Conservation (phyloP, 2,888 invertebrate genomes). For the Ceraclea dissimilis region DNA sequence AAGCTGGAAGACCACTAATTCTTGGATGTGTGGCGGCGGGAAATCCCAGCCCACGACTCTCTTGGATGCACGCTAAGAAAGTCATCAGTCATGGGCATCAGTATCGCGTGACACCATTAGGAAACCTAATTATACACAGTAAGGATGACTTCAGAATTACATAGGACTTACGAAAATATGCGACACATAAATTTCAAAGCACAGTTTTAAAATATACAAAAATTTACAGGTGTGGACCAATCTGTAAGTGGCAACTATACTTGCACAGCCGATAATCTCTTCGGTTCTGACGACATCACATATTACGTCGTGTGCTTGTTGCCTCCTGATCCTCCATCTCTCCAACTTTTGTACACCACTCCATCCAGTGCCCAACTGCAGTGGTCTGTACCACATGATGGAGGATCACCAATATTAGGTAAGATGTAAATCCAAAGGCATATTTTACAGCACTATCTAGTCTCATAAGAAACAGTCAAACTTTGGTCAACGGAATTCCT, state of each 20-base stretch:
- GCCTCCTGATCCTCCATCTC: conserved; percentile 60
- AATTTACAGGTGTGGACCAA: conserved; percentile 57
- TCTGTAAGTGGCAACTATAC: conserved; percentile 73
- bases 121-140: conserved; percentile 67
- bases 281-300: conserved; percentile 75
- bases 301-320: conserved; percentile 72
- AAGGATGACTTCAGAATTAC: too few relatives aligned
- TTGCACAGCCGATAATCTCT: conserved; percentile 76
- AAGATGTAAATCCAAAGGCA: neutral
- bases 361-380: conserved; percentile 51
- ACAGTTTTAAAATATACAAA: too few relatives aligned
- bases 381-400: conserved; percentile 52
- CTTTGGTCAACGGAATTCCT: too few relatives aligned
- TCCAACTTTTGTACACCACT: conserved; percentile 62
- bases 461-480: too few relatives aligned
- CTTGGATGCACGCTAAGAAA: conserved; percentile 64
- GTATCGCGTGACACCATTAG: conserved; percentile 61
- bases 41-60: conserved; percentile 66
- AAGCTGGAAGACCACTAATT: conserved; percentile 59
- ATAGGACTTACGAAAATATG: too few relatives aligned
- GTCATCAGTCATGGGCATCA: conserved; percentile 66
- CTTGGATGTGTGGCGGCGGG: conserved; percentile 69
- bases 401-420: conserved; percentile 49
- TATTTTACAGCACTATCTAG: neutral
- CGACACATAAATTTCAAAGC: too few relatives aligned